Base-by-base conservation (phyloP, 2,797 vertebrate genomes). In the Macrochelys suwanniensis region DNA sequence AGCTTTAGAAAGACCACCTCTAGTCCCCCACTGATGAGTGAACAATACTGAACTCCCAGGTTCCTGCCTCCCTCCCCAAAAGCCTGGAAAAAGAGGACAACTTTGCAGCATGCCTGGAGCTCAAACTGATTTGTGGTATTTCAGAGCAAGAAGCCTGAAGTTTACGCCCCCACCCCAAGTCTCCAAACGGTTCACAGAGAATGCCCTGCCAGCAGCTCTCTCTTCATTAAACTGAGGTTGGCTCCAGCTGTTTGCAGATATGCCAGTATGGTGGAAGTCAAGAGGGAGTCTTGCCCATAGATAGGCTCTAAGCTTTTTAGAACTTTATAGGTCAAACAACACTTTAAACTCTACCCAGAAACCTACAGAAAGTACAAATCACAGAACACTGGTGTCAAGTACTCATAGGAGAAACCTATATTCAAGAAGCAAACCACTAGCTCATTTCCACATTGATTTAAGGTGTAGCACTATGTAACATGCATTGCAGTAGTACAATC, bases 131-230 rank as follows among this genome's bases (percentile, higher is more conserved):
- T 74, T 1, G 5, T 53, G 6, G n/a, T 21, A 19, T 33, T 65
- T 42, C 50, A 31, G 5, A 11, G 25, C 57, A 13, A 50, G 25
- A 57, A 77, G 12, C 59, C 6, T 16, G 31, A 13, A 11, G 59
- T 15, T 4, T 17, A 61, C 83, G 11, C 23, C 10, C 49, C 26
- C 80, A 28, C 25, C 7, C 47, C 42, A 37, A 47, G 82, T 76
- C 3, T 4, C 25, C 0, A 0, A 71, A 25, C 2, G 74, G 50
- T 0, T 0, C 11, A 42, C 47, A 65, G 31, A 68, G 47, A 77
- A 50, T 45, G n/a, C 51, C 12, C 9, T n/a, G 1, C 37, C 5
- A 42, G 17, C 45, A 79, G 80, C 54, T 65, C n/a, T 50, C 68
- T 74, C 8, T 37, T 10, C 10, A 42, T 42, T 42, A 74, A 42